phyloP scores from a whole-genome alignment of 2,113 vertebrate genomes.

The Entomyzon cyanotis region DNA sequence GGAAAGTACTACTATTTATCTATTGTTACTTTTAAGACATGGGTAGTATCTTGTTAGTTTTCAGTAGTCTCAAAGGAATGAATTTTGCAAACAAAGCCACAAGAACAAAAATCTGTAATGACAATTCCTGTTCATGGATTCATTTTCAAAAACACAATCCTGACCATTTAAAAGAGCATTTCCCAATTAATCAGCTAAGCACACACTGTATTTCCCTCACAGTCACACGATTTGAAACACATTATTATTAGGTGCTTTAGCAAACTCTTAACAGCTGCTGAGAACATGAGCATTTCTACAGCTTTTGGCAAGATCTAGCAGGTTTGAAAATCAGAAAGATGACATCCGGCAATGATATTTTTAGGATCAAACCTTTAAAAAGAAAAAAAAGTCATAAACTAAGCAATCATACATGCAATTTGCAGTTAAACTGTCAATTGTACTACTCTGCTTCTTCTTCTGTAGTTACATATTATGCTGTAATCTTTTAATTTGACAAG shows the following conservation, averaged over 20 bases:
- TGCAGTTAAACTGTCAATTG: background rate
- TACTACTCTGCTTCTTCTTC: background rate
- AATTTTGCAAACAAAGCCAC: background rate
- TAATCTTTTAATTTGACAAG: background rate
- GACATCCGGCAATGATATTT: background rate
- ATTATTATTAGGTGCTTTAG: background rate
- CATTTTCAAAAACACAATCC: background rate
- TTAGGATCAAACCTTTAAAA: background rate
- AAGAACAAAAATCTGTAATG: background rate
- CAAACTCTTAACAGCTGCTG: background rate
- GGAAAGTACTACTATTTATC: background rate
- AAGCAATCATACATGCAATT: background rate
- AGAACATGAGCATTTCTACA: background rate
- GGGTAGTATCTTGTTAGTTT: background rate
- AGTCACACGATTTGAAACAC: background rate
- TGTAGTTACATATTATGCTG: background rate
- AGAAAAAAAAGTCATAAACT: background rate
- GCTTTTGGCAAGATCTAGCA: constrained; percentile 8
- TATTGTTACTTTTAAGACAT: background rate
- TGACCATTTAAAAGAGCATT: background rate
- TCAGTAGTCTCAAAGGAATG: background rate
- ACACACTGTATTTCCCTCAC: background rate
- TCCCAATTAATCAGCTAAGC: background rate
- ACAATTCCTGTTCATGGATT: background rate
- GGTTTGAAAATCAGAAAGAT: background rate